phyloP scores from a whole-genome alignment of 2,888 invertebrate species.

The Nematopogon swammerdamellus region DNA sequence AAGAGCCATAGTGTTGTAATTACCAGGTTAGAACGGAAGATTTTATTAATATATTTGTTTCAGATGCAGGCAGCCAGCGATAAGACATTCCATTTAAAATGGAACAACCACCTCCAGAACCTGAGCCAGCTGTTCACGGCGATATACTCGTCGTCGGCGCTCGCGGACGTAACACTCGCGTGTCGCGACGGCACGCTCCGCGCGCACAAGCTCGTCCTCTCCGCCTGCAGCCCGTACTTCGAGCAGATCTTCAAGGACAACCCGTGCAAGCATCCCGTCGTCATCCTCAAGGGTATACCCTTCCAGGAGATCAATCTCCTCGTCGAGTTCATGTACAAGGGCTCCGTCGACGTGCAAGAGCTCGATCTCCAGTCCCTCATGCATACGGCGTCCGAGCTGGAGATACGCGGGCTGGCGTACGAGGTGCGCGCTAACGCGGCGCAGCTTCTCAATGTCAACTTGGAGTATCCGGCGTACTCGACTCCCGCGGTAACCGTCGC shows the following conservation, averaged over 20 bases:
- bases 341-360: conserved; percentile 64
- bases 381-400: conserved; percentile 65
- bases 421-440: conserved; percentile 57
- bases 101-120: conserved; percentile 73
- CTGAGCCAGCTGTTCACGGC: conserved; percentile 66
- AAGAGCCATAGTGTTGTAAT: too few species aligned
- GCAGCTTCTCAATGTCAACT: conserved; percentile 50
- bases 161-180: conserved; percentile 68
- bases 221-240: conserved; percentile 75
- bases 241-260: conserved; percentile 72
- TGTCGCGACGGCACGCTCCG: conserved; percentile 69
- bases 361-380: conserved; percentile 61
- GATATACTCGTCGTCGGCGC: conserved; percentile 64
- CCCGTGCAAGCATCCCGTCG: conserved; percentile 69
- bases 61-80: conserved; percentile 61
- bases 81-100: conserved; percentile 66
- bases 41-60: conserved; percentile 14
- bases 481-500: conserved; percentile 20
- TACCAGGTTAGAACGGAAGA: too few species aligned
- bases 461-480: conserved; percentile 45
- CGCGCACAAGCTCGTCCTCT: conserved; percentile 69
- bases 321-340: conserved; percentile 69
- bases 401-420: conserved; percentile 62
- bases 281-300: conserved; percentile 65
- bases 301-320: conserved; percentile 64